phyloP scores from a whole-genome alignment of 2,888 invertebrate genomes.

The Synanthedon andrenaeformis region DNA sequence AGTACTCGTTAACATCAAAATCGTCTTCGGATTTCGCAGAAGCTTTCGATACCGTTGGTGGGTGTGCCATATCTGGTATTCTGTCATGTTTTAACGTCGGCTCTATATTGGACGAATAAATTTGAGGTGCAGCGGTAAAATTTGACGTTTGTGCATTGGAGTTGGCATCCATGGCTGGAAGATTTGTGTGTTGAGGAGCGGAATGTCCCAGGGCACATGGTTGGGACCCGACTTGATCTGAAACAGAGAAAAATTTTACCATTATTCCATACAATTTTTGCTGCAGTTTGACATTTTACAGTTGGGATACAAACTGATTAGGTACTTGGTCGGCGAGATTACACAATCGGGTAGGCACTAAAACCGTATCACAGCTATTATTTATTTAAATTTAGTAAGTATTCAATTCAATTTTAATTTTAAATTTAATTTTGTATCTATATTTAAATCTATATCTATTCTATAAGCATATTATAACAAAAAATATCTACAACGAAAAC shows the following conservation, averaged over 20 bases:
- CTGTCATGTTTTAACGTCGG: conserved; percentile 8
- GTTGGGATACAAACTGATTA: too few relatives aligned
- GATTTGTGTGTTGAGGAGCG: conserved; percentile 24
- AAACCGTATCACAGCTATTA: too few relatives aligned
- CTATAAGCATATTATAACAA: too few relatives aligned
- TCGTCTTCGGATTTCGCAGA: conserved; percentile 44
- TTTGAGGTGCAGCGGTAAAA: conserved; percentile 4
- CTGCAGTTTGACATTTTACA: too few relatives aligned
- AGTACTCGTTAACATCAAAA: conserved; percentile 63
- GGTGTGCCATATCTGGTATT: conserved; percentile 3
- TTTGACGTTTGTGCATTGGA: conserved; percentile 16
- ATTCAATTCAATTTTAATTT: too few relatives aligned
- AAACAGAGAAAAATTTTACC: conserved; percentile 23
- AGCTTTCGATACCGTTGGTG: conserved; percentile 28
- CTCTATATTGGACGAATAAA: not conserved
- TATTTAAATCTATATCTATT: too few relatives aligned
- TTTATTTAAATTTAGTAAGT: too few relatives aligned
- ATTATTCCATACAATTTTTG: not conserved
- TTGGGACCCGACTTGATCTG: conserved; percentile 43
- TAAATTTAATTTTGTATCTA: too few relatives aligned
- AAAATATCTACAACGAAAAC: too few relatives aligned
- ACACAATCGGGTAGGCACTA: too few relatives aligned
- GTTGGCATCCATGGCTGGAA: conserved; percentile 39
- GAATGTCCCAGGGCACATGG: conserved; percentile 26
- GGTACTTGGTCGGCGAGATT: too few relatives aligned